phyloP scores from a whole-genome alignment of 2,797 vertebrate species.

The Accipiter badius region DNA sequence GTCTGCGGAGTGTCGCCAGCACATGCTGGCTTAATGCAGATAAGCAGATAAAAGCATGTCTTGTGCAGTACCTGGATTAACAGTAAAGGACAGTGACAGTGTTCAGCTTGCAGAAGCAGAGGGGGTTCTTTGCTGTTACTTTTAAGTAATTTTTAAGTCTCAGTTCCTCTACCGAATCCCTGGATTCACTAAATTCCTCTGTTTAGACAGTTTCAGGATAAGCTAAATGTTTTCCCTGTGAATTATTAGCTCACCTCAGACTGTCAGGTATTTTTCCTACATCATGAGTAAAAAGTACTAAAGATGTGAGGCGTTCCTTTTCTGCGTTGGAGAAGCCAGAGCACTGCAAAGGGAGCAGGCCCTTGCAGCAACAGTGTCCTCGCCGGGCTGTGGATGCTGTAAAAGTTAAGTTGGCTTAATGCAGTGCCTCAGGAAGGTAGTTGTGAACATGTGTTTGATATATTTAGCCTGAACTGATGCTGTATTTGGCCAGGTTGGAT shows the following conservation, averaged over 20 bases:
- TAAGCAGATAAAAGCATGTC: neutral
- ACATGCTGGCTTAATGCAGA: accelerated
- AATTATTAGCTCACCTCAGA: neutral
- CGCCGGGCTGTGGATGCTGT: neutral
- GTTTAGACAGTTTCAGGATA: neutral
- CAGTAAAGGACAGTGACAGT: neutral
- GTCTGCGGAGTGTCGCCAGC: neutral
- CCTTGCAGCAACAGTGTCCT: neutral
- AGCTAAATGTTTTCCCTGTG: neutral
- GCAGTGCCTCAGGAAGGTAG: neutral
- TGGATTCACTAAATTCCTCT: neutral
- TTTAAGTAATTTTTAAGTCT: neutral
- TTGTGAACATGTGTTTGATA: neutral
- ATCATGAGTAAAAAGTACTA: neutral
- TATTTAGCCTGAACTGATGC: neutral
- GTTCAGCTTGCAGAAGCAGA: neutral
- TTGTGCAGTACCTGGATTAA: neutral
- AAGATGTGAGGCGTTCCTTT: neutral
- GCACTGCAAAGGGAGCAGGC: neutral
- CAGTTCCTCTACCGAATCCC: neutral
- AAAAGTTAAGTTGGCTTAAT: neutral
- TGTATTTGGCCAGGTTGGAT: neutral
- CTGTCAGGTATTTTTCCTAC: neutral
- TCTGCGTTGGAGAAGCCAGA: neutral
- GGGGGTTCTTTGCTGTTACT: neutral